These are phyloP conservation scores for Notolepis coatsorum DNA, from an alignment of 2,797 vertebrate species.

Conservation along the genomic window DNA sequence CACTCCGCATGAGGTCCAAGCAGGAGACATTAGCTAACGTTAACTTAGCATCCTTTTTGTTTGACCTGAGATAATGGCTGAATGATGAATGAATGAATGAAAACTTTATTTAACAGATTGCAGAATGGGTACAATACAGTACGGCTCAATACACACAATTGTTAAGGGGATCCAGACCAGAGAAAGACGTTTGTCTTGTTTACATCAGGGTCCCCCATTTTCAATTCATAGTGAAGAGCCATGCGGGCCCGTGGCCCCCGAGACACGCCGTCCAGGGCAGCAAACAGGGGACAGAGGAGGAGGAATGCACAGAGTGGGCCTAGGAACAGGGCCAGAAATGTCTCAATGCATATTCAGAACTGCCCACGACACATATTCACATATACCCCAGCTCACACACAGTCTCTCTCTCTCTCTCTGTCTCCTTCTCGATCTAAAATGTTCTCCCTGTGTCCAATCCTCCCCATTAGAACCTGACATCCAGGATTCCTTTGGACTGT, in stretches of 20 bases:
- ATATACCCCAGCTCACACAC: slow-evolving; percentile 65
- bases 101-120: no score
- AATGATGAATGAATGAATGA: no score
- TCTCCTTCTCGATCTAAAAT: slow-evolving; percentile 44
- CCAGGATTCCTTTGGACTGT: slow-evolving; percentile 20
- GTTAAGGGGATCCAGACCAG: no score
- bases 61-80: slow-evolving; percentile 25
- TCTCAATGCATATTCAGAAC: slow-evolving; percentile 77
- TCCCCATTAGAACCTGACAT: slow-evolving; percentile 47
- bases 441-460: slow-evolving; percentile 7
- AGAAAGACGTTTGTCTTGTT: no score
- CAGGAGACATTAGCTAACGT: slow-evolving; percentile 14
- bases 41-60: background rate
- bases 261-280: slow-evolving; percentile 14
- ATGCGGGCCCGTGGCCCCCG: slow-evolving; percentile 1
- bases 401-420: slow-evolving; percentile 54
- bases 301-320: slow-evolving; percentile 81
- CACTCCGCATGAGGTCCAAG: background rate
- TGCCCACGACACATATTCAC: slow-evolving; percentile 73
- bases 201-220: no score
- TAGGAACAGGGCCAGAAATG: slow-evolving; percentile 70
- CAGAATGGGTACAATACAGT: no score
- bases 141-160: no score
- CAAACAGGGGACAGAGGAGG: slow-evolving; percentile 32
- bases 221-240: no score